phyloP scores from a whole-genome alignment of 1,140 invertebrate genomes.

The Macrotrachela quadricornifera region DNA sequence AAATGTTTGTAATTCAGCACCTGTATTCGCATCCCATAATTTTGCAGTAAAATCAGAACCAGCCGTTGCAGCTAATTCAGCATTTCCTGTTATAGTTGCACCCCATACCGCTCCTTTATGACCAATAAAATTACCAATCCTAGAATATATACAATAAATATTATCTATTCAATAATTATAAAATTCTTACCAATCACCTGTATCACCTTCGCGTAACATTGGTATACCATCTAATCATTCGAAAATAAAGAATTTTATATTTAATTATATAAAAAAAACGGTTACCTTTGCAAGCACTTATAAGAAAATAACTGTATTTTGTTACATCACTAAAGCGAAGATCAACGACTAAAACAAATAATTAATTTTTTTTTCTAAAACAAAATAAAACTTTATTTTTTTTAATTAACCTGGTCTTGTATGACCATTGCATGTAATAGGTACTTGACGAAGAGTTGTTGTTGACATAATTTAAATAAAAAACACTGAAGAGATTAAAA shows the following conservation, averaged over 20 bases:
- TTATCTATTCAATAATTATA: too few relatives aligned
- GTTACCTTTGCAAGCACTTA: slow-evolving; percentile 92
- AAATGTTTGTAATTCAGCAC: slow-evolving; percentile 74
- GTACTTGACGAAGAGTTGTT: too few relatives aligned
- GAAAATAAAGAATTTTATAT: slow-evolving; percentile 13
- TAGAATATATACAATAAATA: too few relatives aligned
- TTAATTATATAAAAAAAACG: neutral
- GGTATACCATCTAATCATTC: slow-evolving; percentile 99
- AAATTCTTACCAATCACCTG: slow-evolving; percentile 49
- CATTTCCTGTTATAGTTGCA: slow-evolving; percentile 68
- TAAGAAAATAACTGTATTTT: slow-evolving; percentile 72
- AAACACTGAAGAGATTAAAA: too few relatives aligned
- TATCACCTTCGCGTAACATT: slow-evolving; percentile 86
- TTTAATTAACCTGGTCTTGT: too few relatives aligned
- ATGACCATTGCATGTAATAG: too few relatives aligned
- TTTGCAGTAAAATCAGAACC: slow-evolving; percentile 80
- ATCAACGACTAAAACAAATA: slow-evolving; percentile 48
- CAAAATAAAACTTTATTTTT: too few relatives aligned
- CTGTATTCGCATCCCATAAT: slow-evolving; percentile 76
- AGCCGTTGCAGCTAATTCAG: slow-evolving; percentile 69
- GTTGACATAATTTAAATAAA: too few relatives aligned
- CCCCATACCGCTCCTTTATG: slow-evolving; percentile 97
- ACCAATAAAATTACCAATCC: slow-evolving; percentile 83
- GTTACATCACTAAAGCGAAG: slow-evolving; percentile 79
- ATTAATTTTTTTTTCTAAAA: too few relatives aligned